Evolutionary conservation across 2,113 vertebrate species (phyloP), one percentile per base, ranked within the genome.

Genomic region (Callaeas wilsoni): DNA sequence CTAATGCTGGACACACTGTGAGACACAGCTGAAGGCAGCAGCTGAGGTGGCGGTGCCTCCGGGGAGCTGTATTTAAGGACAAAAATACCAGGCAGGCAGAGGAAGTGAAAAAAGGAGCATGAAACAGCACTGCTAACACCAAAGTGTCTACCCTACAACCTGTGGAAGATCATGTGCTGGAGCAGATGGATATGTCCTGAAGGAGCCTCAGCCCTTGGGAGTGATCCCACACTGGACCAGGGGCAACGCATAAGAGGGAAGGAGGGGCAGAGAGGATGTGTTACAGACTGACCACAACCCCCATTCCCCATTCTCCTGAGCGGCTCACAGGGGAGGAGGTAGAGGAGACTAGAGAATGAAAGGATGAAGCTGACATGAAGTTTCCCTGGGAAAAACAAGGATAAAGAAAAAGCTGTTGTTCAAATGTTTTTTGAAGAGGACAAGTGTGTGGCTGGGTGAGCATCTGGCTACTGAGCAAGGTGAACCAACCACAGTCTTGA

Each of bases 261-360:
- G 26, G 3, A 70, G 11, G 0, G 0, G 42, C 37, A 87, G 13
- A 62, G 23, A 70, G 1, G 1, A 67, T 49, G 15, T 32, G 15
- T 37, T 17, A 70, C 0, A 0, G 32, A 64, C 32, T 32, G 67
- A 64, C 13, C 35, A 80, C 42, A 88, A 32, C 12, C 26, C 8
- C 18, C 13, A 10, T 11, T 60, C 13, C 19, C 11, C 6, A 47
- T 15, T 5, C 3, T 16, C 30, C 12, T 9, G 7, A 25, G 6
- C 30, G 80, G 42, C 13, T 63, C 13, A 8, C 4, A 7, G 4
- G 3, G 8, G 9, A 71, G 17, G 32, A 77, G 18, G 17, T 3
- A 65, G 3, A 50, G 12, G 5, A 65, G 16, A 55, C 21, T 29
- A 13, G 3, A 16, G 46, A 90, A 69, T 7, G 5, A 78, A 74